Conservation (phyloP, 2,888 invertebrate genomes). For the Rugalucina vietnamica region DNA sequence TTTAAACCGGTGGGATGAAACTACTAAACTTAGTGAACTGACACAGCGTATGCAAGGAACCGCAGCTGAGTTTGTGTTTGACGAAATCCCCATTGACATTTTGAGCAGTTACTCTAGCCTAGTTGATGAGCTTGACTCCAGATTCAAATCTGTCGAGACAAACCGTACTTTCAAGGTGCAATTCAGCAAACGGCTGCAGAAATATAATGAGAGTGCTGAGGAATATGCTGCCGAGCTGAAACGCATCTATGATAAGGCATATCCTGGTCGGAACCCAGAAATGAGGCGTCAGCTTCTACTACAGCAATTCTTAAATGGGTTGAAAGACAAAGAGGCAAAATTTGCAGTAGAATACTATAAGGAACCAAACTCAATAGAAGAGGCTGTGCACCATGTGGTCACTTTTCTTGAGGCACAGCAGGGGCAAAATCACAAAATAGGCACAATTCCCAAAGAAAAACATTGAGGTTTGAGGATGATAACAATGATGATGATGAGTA, state of each 20-base stretch:
- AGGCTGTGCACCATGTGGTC: background rate
- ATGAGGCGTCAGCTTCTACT: background rate
- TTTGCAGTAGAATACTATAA: background rate
- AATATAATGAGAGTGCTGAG: background rate
- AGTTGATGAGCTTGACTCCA: too few species aligned
- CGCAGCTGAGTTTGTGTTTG: too few species aligned
- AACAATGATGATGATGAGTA: background rate
- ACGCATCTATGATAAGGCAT: background rate
- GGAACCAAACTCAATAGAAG: background rate
- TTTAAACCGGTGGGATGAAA: too few species aligned
- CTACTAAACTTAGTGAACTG: too few species aligned
- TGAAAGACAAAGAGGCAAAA: background rate
- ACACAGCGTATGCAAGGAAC: too few species aligned
- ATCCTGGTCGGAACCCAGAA: background rate
- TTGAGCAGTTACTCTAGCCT: too few species aligned
- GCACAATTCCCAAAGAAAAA: background rate
- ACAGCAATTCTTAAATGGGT: background rate
- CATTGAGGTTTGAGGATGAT: background rate
- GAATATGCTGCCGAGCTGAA: background rate
- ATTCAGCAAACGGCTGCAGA: background rate
- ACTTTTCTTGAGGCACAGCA: background rate
- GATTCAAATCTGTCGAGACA: background rate
- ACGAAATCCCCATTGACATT: too few species aligned
- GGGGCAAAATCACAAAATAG: background rate
- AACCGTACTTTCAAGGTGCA: background rate